A percentile compares a stretch with the other conserved stretches of the same genome.
Conservation (phyloP, 2,113 vertebrate genomes). For the Hypocryptadius cinnamomeus region DNA sequence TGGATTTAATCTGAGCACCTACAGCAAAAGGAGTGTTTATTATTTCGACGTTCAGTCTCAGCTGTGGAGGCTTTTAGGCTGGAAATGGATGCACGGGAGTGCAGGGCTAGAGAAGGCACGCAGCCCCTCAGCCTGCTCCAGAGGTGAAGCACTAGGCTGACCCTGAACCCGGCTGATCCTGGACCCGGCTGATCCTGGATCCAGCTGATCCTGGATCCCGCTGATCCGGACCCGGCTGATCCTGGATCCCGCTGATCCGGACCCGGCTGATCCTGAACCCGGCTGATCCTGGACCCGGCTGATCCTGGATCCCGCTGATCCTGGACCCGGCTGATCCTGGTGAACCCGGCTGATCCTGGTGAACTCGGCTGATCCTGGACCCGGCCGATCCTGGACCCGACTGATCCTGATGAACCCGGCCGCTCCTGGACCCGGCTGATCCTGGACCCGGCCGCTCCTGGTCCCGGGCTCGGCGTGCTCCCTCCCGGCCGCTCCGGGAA, state of each 20-base stretch:
- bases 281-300: accelerated
- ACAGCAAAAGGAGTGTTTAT: not conserved
- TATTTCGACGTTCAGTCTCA: not conserved
- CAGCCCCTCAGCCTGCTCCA: not conserved
- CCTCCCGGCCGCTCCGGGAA: not conserved
- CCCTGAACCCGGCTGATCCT: accelerated
- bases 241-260: accelerated
- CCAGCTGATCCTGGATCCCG: not conserved
- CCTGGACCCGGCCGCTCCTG: not conserved
- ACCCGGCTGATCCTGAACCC: accelerated
- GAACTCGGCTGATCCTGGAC: accelerated
- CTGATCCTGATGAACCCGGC: no score
- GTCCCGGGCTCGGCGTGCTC: not conserved
- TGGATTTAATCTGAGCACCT: not conserved
- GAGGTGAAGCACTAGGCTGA: not conserved
- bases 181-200: not conserved
- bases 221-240: no score
- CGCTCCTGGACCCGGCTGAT: accelerated
- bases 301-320: accelerated
- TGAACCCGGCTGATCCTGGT: accelerated
- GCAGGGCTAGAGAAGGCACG: not conserved
- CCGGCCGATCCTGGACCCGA: not conserved
- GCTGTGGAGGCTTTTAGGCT: not conserved
- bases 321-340: accelerated
- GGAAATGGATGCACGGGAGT: not conserved